Evolutionary conservation across 2,797 vertebrate genomes (phyloP).

Genomic region (Macropodus opercularis): DNA sequence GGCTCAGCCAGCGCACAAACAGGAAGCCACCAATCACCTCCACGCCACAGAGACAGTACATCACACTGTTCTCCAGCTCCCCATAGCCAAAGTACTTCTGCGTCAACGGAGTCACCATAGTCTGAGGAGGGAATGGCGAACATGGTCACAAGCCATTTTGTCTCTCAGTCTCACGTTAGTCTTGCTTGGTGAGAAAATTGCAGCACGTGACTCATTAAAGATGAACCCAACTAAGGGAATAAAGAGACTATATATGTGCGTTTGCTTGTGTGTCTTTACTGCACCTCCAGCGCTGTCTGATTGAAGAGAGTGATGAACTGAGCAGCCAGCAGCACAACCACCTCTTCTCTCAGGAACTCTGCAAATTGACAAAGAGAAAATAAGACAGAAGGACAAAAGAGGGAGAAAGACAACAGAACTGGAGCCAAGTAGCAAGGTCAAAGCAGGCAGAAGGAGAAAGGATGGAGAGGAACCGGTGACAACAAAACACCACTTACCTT

Average conservation of each 20-base stretch:
- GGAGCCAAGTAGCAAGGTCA: background rate
- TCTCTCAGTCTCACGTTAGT: background rate
- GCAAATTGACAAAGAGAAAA: background rate
- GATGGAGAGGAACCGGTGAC: background rate
- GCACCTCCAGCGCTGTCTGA: constrained; percentile 87
- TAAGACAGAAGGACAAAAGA: background rate
- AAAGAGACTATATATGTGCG: constrained; percentile 2
- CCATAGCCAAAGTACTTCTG: constrained; percentile 85
- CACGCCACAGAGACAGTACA: constrained; percentile 86
- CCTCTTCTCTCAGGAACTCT: constrained; percentile 87
- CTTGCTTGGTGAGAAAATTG: background rate
- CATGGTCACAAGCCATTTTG: background rate
- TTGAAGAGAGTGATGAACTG: constrained; percentile 90
- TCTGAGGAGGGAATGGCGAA: constrained; percentile 61
- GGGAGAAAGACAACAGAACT: background rate
- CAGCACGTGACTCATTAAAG: background rate
- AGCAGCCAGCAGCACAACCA: constrained; percentile 85
- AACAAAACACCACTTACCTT: constrained; percentile 64
- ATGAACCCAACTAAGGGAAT: background rate
- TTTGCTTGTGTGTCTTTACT: constrained; percentile 7
- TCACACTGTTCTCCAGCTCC: constrained; percentile 88
- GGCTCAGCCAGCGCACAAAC: constrained; percentile 84
- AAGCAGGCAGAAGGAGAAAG: too few relatives aligned
- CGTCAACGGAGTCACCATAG: constrained; percentile 88
- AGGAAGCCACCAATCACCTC: constrained; percentile 87